Evolutionary conservation across 2,113 vertebrate genomes (phyloP).

Genomic region (Mustela lutreola): DNA sequence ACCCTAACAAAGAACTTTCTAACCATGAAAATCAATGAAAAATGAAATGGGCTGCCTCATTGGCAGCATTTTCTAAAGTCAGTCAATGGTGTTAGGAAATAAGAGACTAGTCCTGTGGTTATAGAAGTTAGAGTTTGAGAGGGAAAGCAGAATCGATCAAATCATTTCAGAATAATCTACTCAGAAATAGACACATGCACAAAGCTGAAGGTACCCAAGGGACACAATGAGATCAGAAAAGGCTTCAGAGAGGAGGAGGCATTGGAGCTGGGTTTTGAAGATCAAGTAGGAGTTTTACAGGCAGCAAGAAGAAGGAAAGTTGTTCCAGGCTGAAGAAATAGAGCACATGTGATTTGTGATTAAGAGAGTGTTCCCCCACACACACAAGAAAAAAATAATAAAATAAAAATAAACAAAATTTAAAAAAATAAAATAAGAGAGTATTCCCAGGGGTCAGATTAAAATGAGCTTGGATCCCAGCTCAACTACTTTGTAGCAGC

Average conservation of each 20-base stretch:
- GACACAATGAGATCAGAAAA: not conserved
- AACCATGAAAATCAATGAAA: not conserved
- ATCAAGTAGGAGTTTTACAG: not conserved
- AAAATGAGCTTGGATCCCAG: conserved; percentile 17
- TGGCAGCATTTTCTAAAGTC: not conserved
- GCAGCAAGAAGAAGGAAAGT: not conserved
- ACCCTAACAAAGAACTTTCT: not conserved
- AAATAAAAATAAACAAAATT: too few species aligned
- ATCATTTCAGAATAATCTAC: not conserved
- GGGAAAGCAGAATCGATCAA: not conserved
- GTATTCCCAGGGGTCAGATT: not conserved
- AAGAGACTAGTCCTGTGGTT: not conserved
- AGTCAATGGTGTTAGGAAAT: not conserved
- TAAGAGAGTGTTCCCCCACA: not conserved
- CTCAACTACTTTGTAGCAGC: not conserved
- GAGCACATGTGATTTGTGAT: not conserved
- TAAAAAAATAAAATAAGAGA: too few species aligned
- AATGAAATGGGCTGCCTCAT: not conserved
- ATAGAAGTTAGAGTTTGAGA: not conserved
- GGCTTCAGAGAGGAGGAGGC: not conserved
- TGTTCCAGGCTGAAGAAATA: not conserved
- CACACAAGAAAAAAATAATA: too few species aligned
- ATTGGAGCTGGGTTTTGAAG: not conserved
- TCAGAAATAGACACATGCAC: not conserved
- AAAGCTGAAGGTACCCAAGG: not conserved